These are phyloP conservation scores for Sorex maritimensis DNA, from an alignment of 2,797 vertebrate genomes.

Conservation along the genomic window DNA sequence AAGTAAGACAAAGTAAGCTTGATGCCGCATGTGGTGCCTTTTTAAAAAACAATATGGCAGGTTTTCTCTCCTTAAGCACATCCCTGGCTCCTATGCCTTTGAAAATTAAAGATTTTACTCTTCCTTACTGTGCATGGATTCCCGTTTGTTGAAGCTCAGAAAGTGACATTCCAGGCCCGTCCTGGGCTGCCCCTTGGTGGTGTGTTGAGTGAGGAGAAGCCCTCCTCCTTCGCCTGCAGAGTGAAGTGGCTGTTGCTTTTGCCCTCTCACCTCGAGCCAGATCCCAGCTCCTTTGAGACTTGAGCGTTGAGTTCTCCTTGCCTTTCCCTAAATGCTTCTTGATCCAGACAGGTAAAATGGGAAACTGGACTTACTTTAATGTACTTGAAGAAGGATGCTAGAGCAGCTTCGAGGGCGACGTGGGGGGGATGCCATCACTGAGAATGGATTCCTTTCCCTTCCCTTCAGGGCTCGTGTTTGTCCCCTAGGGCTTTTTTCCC, in stretches of 20 bases:
- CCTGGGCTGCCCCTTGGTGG: not conserved
- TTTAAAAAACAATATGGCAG: too few species aligned
- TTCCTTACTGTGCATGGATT: not conserved
- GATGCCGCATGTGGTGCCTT: too few species aligned
- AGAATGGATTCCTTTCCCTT: slow-evolving; percentile 22
- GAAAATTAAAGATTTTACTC: slow-evolving; percentile 23
- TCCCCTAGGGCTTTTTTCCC: not conserved
- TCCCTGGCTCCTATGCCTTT: slow-evolving; percentile 30
- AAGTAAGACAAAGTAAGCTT: too few species aligned
- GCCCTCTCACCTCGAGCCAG: not conserved
- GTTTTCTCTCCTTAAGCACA: too few species aligned
- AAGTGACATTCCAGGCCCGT: slow-evolving; percentile 6
- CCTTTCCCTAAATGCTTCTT: not conserved
- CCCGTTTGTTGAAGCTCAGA: slow-evolving; percentile 42
- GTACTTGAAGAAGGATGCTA: not conserved
- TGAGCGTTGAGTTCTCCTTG: not conserved
- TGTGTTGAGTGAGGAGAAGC: not conserved
- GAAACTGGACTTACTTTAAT: not conserved
- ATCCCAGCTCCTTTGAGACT: not conserved
- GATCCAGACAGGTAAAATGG: not conserved
- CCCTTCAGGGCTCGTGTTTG: not conserved
- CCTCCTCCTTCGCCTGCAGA: not conserved
- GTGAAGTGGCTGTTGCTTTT: slow-evolving; percentile 45
- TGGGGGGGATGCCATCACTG: not conserved
- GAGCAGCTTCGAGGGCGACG: not conserved